phyloP scores from a whole-genome alignment of 2,113 vertebrate genomes.

The Mustela lutreola region DNA sequence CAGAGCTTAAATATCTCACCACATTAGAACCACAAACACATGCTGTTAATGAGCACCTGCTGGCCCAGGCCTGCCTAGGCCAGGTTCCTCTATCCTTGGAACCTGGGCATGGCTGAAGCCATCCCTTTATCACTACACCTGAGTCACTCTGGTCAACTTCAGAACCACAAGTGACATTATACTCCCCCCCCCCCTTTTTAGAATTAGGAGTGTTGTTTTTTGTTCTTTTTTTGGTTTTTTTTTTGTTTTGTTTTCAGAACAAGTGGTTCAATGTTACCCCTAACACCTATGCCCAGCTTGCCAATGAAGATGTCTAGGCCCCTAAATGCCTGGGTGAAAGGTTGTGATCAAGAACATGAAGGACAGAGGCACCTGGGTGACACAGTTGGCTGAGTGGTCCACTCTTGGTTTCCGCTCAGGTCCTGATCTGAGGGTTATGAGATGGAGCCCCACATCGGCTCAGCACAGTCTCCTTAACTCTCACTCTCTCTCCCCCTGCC shows the following conservation, averaged over 20 bases:
- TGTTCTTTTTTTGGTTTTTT: no score
- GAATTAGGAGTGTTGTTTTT: not conserved
- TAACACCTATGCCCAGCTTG: not conserved
- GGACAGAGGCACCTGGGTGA: no score
- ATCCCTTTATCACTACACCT: not conserved
- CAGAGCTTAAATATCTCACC: not conserved
- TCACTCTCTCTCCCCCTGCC: not conserved
- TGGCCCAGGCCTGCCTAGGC: rapidly evolving
- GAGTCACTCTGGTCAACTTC: not conserved
- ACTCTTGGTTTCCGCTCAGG: not conserved
- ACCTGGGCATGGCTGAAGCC: not conserved
- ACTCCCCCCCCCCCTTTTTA: not conserved
- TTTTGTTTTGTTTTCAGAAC: not conserved
- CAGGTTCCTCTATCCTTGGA: not conserved
- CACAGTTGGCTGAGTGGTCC: not conserved
- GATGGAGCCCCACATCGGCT: not conserved
- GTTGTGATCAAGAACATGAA: not conserved
- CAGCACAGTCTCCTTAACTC: not conserved
- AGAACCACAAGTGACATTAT: not conserved
- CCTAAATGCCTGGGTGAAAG: not conserved
- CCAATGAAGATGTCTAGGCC: not conserved
- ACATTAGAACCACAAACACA: not conserved
- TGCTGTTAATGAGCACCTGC: not conserved
- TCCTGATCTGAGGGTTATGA: not conserved
- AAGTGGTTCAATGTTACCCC: not conserved